Percentiles rank a stretch among this genome's conserved stretches.
Conservation (phyloP, 2,113 vertebrate genomes). For the Struthio camelus region DNA sequence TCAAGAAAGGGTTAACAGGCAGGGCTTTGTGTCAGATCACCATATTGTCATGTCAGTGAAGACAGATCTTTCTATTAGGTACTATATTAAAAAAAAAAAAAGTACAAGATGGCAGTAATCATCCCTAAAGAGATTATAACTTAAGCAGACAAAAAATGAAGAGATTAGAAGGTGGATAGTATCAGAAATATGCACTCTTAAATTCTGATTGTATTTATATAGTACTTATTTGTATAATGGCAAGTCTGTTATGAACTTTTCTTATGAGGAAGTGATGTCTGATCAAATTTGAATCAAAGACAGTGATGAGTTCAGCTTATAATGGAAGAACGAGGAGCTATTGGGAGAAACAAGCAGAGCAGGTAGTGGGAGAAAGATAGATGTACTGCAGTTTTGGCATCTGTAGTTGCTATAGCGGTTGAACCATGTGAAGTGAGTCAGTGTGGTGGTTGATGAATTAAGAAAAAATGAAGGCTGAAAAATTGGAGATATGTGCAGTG, state of each 20-base stretch:
- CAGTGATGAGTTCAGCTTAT: not conserved
- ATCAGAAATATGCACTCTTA: not conserved
- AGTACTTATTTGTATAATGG: not conserved
- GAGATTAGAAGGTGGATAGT: not conserved
- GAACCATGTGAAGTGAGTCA: not conserved
- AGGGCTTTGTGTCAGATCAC: fast-evolving
- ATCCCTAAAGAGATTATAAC: not conserved
- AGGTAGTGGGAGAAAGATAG: not conserved
- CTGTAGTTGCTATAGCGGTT: not conserved
- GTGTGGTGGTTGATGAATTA: not conserved
- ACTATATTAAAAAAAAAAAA: not conserved
- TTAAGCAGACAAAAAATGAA: not conserved
- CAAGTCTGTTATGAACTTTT: not conserved
- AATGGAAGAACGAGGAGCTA: not conserved
- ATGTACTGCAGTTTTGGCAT: not conserved
- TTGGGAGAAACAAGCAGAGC: not conserved
- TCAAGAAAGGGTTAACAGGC: not conserved
- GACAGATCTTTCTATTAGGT: fast-evolving
- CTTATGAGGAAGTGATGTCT: not conserved
- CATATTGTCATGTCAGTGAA: fast-evolving
- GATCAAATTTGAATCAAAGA: not conserved
- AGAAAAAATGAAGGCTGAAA: not conserved
- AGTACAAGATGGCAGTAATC: not conserved
- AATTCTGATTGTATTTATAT: not conserved
- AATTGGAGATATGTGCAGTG: not conserved